Evolutionary conservation across 2,888 invertebrate species (phyloP), one percentile per base, ranked within the genome.

Genomic region (Ditula angustiorana): DNA sequence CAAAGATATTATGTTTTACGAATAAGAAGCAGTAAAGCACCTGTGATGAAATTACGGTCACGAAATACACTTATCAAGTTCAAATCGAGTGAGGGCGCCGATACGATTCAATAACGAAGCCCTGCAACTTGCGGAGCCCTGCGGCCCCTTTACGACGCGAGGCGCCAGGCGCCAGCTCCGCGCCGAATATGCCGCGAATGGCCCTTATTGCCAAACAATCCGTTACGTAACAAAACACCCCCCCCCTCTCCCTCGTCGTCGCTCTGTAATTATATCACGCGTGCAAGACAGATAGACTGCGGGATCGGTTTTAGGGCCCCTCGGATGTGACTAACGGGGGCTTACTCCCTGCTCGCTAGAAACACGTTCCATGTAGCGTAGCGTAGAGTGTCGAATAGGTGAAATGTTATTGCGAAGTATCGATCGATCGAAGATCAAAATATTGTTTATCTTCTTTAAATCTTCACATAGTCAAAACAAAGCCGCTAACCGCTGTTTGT

Each of bases 211-310:
- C 24, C 37, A 11, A 37, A 41, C 30, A 47, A 47, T 47, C 56
- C 58, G 46, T 47, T 47, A 46, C 47, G 58, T 58, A 58, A 47
- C 46, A 58, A 16, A 13, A 16, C 16, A 23, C 4, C 47, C 21
- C 21, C 16, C 23, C 19, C 19, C 11, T 5, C 21, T 26, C 26
- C 49, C 5, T 30, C 16, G 26, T 5, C 5, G 16, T n/a, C 41
- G 26, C 28, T 56, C 56, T n/a, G 61, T 62, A 62, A 61, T 62
- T 56, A 62, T 62, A 56, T 56, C 55, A 49, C 61, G 47, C 56
- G 37, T 49, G 61, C 28, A 35, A 37, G 55, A 61, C 35, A 47
- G 56, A 59, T 59, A 49, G 50, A 56, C 37, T 55, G 61, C 23
- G 55, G 61, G 28, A 46, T 62, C 61, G 46, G 46, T 49, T 21